Evolutionary conservation across 1,140 invertebrate species (phyloP).

Genomic region (Oedothorax gibbosus): DNA sequence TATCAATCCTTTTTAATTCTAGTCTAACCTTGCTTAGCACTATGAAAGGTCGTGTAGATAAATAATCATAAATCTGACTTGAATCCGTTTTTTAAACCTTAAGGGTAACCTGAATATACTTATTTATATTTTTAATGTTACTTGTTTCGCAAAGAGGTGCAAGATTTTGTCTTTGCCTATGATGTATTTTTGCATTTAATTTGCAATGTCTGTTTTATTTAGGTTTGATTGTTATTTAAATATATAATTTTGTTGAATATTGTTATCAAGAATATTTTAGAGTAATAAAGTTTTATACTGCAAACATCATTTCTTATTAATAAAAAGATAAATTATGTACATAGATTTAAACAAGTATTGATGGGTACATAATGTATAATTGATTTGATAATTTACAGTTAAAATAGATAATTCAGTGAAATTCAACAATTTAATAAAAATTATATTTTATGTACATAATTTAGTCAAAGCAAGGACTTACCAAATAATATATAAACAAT

Average conservation of each 20-base stretch:
- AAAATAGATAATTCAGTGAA: not conserved
- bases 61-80: constrained; percentile 9
- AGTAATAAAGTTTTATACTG: constrained; percentile 48
- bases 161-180: not conserved
- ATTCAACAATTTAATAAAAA: not conserved
- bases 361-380: not conserved
- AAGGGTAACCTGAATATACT: not conserved
- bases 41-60: not conserved
- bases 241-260: constrained; percentile 40
- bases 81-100: not conserved
- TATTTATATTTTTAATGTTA: not conserved
- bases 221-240: not conserved
- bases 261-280: constrained; percentile 48
- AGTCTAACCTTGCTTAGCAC: no score
- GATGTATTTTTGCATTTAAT: not conserved
- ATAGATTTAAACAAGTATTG: not conserved
- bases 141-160: not conserved
- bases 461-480: not conserved
- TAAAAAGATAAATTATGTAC: not conserved
- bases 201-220: constrained; percentile 11
- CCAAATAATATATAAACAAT: not conserved
- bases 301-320: constrained; percentile 3
- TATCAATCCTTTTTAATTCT: no score
- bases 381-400: not conserved
- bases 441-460: not conserved